These are phyloP conservation scores for Heterotis niloticus DNA, from an alignment of 2,113 vertebrate genomes.

Conservation along the genomic window DNA sequence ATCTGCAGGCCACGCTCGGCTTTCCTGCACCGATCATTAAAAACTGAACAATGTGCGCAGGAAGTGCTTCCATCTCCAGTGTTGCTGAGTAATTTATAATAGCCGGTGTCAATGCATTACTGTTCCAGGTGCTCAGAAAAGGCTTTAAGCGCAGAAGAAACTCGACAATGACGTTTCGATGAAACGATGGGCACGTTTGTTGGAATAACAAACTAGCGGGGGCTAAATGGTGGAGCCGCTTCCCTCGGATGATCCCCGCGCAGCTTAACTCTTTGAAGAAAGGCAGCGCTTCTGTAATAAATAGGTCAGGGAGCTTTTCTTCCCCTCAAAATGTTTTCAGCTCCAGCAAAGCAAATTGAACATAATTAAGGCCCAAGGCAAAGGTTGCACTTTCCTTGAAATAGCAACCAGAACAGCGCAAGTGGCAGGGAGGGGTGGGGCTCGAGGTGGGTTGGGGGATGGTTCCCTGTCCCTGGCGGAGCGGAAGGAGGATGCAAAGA, in stretches of 20 bases:
- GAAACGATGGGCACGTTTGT: not conserved
- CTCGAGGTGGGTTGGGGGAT: not conserved
- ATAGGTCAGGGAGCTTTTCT: slow-evolving; percentile 73
- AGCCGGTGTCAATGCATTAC: too few relatives aligned
- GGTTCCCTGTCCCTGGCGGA: not conserved
- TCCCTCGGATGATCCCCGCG: slow-evolving; percentile 24
- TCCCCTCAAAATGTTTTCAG: slow-evolving; percentile 68
- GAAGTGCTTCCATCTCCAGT: too few relatives aligned
- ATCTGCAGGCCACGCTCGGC: too few relatives aligned
- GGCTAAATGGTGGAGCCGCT: slow-evolving; percentile 16
- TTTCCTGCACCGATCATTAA: too few relatives aligned
- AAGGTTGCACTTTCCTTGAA: slow-evolving; percentile 72
- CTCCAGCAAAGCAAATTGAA: slow-evolving; percentile 73
- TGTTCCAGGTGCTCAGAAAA: too few relatives aligned
- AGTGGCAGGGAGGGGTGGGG: slow-evolving; percentile 39
- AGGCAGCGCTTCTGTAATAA: slow-evolving; percentile 67
- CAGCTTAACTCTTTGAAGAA: slow-evolving; percentile 30
- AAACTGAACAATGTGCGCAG: too few relatives aligned
- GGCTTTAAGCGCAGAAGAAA: too few relatives aligned
- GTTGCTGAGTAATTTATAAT: too few relatives aligned
- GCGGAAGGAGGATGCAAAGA: not conserved
- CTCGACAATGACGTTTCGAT: too few relatives aligned
- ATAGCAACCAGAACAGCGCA: slow-evolving; percentile 58
- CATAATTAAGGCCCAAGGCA: slow-evolving; percentile 76
- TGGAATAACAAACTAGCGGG: slow-evolving; percentile 18